These are phyloP conservation scores for Drosophila sulfurigaster DNA, from an alignment of 1,140 invertebrate genomes.

Conservation along the genomic window DNA sequence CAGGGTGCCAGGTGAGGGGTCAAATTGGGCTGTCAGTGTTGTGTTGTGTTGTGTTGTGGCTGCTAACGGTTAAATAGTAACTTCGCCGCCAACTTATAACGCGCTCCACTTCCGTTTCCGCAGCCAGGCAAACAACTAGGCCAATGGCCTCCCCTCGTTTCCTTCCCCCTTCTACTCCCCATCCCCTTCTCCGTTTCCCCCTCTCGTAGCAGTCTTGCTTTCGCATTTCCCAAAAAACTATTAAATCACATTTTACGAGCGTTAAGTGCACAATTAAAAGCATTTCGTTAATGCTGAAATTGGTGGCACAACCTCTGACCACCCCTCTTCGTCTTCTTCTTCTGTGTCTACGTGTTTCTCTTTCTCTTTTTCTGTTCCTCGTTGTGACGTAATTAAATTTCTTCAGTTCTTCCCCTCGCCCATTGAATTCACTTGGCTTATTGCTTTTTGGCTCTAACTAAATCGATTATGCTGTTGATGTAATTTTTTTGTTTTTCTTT, in stretches of 20 bases:
- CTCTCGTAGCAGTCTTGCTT: not conserved
- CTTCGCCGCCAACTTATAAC: slow-evolving; percentile 67
- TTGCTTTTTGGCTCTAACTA: slow-evolving; percentile 36
- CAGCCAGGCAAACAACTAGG: slow-evolving; percentile 31
- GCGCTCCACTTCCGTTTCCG: slow-evolving; percentile 68
- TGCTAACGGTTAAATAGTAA: slow-evolving; percentile 65
- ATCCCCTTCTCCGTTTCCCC: too few species aligned
- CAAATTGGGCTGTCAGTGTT: slow-evolving; percentile 46
- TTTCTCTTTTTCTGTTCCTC: not conserved
- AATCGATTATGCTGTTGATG: slow-evolving; percentile 74
- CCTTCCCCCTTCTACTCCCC: not conserved
- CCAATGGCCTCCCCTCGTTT: slow-evolving; percentile 1
- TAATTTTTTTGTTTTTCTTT: slow-evolving; percentile 30
- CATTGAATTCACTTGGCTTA: not conserved
- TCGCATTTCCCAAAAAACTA: slow-evolving; percentile 68
- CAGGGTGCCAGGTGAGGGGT: slow-evolving; percentile 7
- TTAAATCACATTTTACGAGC: slow-evolving; percentile 83
- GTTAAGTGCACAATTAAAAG: slow-evolving; percentile 83
- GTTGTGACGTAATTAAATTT: slow-evolving; percentile 77
- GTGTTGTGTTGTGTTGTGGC: slow-evolving; percentile 21
- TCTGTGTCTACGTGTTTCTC: slow-evolving; percentile 15
- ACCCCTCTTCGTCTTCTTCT: not conserved
- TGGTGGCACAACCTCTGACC: slow-evolving; percentile 59
- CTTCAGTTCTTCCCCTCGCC: slow-evolving; percentile 35
- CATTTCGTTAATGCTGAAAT: slow-evolving; percentile 81